These are phyloP conservation scores for Urocynchramus pylzowi DNA, from an alignment of 2,113 vertebrate genomes.

Conservation along the genomic window DNA sequence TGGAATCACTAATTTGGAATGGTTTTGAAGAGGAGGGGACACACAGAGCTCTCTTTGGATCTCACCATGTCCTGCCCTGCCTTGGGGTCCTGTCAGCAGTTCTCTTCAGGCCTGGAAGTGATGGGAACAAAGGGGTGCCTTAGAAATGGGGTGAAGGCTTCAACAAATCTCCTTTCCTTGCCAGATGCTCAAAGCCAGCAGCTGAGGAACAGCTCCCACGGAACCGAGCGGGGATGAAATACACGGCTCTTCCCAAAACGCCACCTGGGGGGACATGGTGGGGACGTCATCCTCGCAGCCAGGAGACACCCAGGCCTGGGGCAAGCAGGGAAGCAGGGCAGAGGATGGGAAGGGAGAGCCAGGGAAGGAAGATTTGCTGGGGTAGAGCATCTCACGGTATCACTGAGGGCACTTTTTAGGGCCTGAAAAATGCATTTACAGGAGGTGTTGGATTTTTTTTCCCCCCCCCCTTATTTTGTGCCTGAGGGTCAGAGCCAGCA, in stretches of 20 bases:
- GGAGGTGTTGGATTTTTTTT: neutral
- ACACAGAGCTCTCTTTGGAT: neutral
- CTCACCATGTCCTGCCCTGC: neutral
- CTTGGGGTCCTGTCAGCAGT: neutral
- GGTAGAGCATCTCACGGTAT: neutral
- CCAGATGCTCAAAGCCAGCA: neutral
- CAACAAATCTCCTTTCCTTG: neutral
- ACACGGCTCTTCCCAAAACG: neutral
- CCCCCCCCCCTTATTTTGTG: fast-evolving
- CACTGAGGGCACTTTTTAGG: neutral
- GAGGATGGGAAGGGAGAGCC: neutral
- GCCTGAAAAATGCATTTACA: neutral
- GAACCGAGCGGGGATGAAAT: fast-evolving
- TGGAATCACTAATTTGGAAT: neutral
- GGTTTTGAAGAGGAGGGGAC: neutral
- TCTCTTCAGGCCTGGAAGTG: neutral
- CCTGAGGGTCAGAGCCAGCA: neutral
- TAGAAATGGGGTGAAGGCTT: neutral
- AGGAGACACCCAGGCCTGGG: neutral
- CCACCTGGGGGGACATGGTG: neutral
- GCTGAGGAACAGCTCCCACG: neutral
- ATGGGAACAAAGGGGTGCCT: neutral
- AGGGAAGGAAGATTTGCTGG: neutral
- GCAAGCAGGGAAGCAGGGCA: neutral
- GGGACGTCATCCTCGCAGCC: neutral